A percentile compares a stretch with the other conserved stretches of the same genome.
These are phyloP conservation scores for Sciaenops ocellatus DNA, from an alignment of 2,797 vertebrate species.

Conservation along the genomic window DNA sequence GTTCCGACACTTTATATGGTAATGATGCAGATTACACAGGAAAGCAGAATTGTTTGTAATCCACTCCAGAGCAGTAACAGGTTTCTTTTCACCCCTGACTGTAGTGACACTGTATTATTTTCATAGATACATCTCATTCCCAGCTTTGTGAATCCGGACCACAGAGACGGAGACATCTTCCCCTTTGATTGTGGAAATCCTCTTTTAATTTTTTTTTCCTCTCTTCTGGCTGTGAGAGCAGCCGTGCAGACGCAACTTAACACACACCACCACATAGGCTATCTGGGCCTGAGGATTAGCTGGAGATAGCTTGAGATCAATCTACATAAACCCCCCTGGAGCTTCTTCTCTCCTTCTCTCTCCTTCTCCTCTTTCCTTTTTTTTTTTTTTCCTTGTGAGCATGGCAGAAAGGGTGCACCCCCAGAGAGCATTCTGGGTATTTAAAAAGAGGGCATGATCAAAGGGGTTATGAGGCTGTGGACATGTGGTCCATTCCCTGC, in stretches of 20 bases:
- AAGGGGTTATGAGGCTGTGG: constrained; percentile 67
- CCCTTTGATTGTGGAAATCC: constrained; percentile 63
- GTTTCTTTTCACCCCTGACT: constrained; percentile 28
- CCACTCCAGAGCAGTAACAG: background rate
- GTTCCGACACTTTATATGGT: constrained; percentile 13
- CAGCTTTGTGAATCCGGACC: constrained; percentile 12
- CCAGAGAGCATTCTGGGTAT: constrained; percentile 74
- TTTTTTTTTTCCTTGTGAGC: constrained; percentile 41
- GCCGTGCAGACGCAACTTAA: constrained; percentile 68
- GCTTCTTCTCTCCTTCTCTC: constrained; percentile 61
- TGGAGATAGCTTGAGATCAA: constrained; percentile 79
- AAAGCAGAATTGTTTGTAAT: constrained; percentile 5
- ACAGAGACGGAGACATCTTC: constrained; percentile 13
- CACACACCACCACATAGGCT: constrained; percentile 72
- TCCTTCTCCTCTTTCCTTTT: constrained; percentile 47
- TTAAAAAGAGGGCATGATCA: constrained; percentile 74
- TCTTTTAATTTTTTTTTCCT: constrained; percentile 50
- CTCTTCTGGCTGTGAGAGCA: constrained; percentile 59
- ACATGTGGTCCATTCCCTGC: constrained; percentile 63
- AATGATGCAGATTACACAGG: constrained; percentile 18
- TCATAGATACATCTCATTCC: constrained; percentile 1
- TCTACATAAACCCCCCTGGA: constrained; percentile 80
- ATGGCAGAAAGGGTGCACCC: constrained; percentile 64
- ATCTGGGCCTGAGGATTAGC: constrained; percentile 78
- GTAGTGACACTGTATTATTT: constrained; percentile 33